Evolutionary conservation across 2,888 invertebrate genomes (phyloP).

Genomic region (Tipula confusa): DNA sequence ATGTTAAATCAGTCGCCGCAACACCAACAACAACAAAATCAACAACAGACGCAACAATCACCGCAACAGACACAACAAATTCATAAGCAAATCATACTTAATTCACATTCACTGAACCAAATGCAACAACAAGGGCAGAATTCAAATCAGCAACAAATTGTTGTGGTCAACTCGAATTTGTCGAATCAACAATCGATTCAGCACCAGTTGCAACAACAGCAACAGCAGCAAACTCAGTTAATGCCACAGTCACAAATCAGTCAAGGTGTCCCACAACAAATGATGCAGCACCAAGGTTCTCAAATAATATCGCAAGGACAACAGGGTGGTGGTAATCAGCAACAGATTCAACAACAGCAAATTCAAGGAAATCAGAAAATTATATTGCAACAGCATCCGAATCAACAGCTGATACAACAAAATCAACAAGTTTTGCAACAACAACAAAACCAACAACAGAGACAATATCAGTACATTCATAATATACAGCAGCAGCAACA

Average conservation of each 20-base stretch:
- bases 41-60: constrained; percentile 37
- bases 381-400: constrained; percentile 34
- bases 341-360: constrained; percentile 39
- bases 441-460: constrained; percentile 39
- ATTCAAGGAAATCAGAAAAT: constrained; percentile 35
- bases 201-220: constrained; percentile 33
- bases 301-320: constrained; percentile 33
- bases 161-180: constrained; percentile 4
- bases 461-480: constrained; percentile 34
- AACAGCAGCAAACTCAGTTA: constrained; percentile 36
- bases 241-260: constrained; percentile 37
- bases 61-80: not conserved
- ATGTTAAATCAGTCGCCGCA: constrained; percentile 37
- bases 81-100: not conserved
- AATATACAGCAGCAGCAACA: constrained; percentile 35
- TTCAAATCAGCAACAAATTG: constrained; percentile 37
- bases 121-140: constrained; percentile 37
- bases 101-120: constrained; percentile 4
- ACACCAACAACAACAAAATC: constrained; percentile 40
- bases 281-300: constrained; percentile 37
- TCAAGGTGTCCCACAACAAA: constrained; percentile 38
- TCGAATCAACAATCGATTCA: constrained; percentile 31
- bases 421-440: constrained; percentile 41
- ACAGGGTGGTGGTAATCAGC: constrained; percentile 26
- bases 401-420: constrained; percentile 40